Percentiles rank a stretch among this genome's conserved stretches.
These are phyloP conservation scores for Apamea sordens DNA, from an alignment of 2,888 invertebrate genomes.

Conservation along the genomic window DNA sequence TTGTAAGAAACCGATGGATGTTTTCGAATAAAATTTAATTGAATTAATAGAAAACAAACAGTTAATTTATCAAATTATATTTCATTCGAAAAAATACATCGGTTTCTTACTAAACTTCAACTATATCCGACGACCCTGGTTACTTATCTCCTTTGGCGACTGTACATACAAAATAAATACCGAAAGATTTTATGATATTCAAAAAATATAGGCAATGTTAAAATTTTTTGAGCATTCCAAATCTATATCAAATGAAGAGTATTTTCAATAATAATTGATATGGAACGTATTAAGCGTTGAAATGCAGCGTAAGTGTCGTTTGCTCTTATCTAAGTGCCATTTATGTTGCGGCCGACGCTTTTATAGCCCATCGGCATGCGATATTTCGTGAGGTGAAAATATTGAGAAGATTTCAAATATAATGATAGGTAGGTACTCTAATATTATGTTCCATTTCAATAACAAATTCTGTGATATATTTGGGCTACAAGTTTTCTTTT, in stretches of 20 bases:
- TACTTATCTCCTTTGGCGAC: no score
- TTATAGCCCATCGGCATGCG: slow-evolving; percentile 72
- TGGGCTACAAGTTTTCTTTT: background rate
- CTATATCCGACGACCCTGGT: no score
- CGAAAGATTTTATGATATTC: slow-evolving; percentile 2
- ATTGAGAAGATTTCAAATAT: slow-evolving; percentile 50
- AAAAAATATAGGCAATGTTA: background rate
- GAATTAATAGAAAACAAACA: no score
- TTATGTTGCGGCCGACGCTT: slow-evolving; percentile 71
- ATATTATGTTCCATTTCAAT: slow-evolving; percentile 2
- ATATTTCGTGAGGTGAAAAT: slow-evolving; percentile 65
- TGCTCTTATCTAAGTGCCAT: slow-evolving; percentile 74
- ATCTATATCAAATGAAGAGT: slow-evolving; percentile 24
- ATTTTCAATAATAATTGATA: slow-evolving; percentile 56
- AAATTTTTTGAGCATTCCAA: slow-evolving; percentile 11
- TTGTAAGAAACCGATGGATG: no score
- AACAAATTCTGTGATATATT: background rate
- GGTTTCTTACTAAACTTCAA: no score
- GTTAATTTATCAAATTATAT: no score
- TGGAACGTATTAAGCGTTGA: slow-evolving; percentile 57
- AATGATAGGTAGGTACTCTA: background rate
- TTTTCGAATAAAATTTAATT: no score
- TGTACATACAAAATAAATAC: background rate
- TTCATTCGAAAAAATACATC: no score
- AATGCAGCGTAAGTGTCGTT: slow-evolving; percentile 71